Evolutionary conservation across 92 coral and sea anemone species (phyloP).

Genomic region (Bergia puertoricense): DNA sequence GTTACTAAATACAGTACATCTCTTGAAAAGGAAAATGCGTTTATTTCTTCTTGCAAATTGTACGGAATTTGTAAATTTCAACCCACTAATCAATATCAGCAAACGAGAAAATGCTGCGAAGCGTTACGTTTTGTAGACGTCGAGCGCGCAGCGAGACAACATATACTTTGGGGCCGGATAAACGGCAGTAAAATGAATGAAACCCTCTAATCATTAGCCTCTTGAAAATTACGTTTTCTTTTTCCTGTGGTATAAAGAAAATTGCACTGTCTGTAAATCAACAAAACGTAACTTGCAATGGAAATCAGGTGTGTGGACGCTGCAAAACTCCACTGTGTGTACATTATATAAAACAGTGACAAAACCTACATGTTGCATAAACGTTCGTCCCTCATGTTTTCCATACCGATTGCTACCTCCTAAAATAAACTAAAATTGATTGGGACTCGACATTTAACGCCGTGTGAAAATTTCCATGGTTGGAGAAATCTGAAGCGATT

Average conservation of each 20-base stretch:
- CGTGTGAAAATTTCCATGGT: slow-evolving; percentile 24
- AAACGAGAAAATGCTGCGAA: not conserved
- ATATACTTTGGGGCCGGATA: not conserved
- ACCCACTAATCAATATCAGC: not conserved
- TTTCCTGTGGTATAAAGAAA: not conserved
- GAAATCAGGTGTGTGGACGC: not conserved
- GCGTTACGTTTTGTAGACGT: not conserved
- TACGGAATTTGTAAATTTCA: not conserved
- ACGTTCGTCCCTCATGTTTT: not conserved
- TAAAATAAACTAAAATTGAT: not conserved
- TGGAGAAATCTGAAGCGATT: not conserved
- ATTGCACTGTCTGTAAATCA: not conserved
- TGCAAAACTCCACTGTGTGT: not conserved
- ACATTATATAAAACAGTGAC: too few relatives aligned
- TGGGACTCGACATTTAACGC: not conserved
- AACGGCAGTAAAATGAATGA: not conserved
- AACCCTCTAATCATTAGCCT: not conserved
- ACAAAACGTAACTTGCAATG: not conserved
- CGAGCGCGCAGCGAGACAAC: not conserved
- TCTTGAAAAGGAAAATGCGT: not conserved
- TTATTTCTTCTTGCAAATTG: not conserved
- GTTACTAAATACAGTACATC: not conserved
- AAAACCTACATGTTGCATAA: not conserved
- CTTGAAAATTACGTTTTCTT: not conserved
- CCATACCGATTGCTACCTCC: not conserved